Percentiles rank a stretch among this genome's conserved stretches.
Evolutionary conservation across 92 coral and sea anemone species (phyloP).

Genomic region (Anthopleura xanthogrammica): DNA sequence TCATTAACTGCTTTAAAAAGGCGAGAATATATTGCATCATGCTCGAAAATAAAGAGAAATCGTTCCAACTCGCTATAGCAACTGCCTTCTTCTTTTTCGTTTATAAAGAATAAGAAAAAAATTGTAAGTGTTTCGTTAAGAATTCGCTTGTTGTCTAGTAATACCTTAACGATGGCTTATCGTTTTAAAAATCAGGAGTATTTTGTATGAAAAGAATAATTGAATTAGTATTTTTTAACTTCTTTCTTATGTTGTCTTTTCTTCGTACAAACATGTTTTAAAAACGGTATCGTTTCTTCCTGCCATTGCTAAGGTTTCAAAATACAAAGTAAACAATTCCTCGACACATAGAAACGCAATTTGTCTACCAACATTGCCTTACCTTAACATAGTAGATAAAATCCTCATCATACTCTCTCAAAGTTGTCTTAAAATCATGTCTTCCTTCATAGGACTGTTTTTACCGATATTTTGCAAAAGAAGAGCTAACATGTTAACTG

Average conservation of each 20-base stretch:
- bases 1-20: too few species aligned
- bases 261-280: not conserved
- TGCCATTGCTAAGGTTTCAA: constrained; percentile 8
- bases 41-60: too few species aligned
- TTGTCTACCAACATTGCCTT: not conserved
- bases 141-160: too few species aligned
- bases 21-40: too few species aligned
- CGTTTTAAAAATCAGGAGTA: too few species aligned
- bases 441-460: not conserved
- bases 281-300: not conserved
- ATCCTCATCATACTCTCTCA: not conserved
- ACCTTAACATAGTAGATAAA: not conserved
- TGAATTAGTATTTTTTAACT: not conserved
- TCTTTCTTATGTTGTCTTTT: not conserved
- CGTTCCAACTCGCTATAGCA: too few species aligned
- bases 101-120: too few species aligned
- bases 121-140: too few species aligned
- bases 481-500: not conserved
- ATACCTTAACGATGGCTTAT: too few species aligned
- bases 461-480: not conserved
- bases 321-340: constrained; percentile 10
- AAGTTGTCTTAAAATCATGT: not conserved
- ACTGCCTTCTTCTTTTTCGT: too few species aligned
- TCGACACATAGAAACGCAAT: not conserved
- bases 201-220: too few species aligned